Evolutionary conservation across 2,888 invertebrate species (phyloP).

Genomic region (Anthoptus insignis): DNA sequence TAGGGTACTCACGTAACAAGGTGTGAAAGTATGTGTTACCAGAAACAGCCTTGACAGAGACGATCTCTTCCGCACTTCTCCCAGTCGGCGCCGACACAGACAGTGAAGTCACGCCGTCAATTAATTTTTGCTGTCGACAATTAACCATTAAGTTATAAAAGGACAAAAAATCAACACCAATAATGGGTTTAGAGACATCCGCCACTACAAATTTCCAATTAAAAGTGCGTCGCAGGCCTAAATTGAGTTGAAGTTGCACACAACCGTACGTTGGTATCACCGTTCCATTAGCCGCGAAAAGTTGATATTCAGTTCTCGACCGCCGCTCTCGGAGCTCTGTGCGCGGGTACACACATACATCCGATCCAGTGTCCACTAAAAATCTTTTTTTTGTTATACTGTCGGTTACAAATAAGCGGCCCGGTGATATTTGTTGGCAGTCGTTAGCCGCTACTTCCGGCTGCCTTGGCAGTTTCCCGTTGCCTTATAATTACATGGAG

Average conservation of each 20-base stretch:
- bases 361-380: slow-evolving; percentile 42
- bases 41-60: background rate
- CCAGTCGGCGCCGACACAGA: background rate
- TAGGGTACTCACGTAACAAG: background rate
- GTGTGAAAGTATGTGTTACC: background rate
- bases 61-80: background rate
- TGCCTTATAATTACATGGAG: slow-evolving; percentile 25
- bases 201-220: slow-evolving; percentile 17
- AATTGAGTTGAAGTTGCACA: slow-evolving; percentile 1
- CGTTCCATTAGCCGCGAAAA: slow-evolving; percentile 56
- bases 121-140: slow-evolving; percentile 3
- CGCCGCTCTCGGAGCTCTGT: slow-evolving; percentile 12
- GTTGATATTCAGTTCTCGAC: background rate
- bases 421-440: slow-evolving; percentile 39
- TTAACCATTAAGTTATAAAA: slow-evolving; percentile 2
- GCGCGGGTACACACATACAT: slow-evolving; percentile 45
- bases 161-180: slow-evolving; percentile 14
- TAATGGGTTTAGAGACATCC: slow-evolving; percentile 16
- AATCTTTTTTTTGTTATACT: slow-evolving; percentile 41
- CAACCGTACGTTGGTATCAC: slow-evolving; percentile 7
- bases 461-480: slow-evolving; percentile 44
- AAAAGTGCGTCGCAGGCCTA: slow-evolving; percentile 6
- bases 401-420: slow-evolving; percentile 50
- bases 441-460: slow-evolving; percentile 45
- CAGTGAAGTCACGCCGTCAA: background rate